Conservation (phyloP, 2,797 vertebrate genomes). For the Decapterus maruadsi region DNA sequence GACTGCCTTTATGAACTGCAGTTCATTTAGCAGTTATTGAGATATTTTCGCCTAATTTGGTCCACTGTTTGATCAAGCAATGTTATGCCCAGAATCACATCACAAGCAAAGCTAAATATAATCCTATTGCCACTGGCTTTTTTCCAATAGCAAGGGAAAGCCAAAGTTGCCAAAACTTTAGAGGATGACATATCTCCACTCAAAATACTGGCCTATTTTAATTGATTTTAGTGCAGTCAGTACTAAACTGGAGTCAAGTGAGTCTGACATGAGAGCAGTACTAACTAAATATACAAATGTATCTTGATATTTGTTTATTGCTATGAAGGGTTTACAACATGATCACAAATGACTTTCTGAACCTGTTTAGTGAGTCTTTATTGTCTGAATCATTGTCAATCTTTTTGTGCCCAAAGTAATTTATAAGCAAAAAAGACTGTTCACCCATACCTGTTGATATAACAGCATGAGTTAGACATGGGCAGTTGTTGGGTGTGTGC, state of each 20-base stretch:
- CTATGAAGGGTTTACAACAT: not conserved
- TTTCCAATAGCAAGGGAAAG: not conserved
- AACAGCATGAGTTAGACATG: not conserved
- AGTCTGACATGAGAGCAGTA: conserved; percentile 14
- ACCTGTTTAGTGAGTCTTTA: not conserved
- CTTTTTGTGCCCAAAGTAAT: not conserved
- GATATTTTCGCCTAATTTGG: not conserved
- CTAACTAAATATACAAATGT: conserved; percentile 9
- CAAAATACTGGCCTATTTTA: not conserved
- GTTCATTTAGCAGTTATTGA: not conserved
- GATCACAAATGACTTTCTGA: not conserved
- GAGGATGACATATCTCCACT: not conserved
- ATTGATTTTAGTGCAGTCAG: conserved; percentile 18
- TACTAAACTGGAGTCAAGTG: conserved; percentile 21
- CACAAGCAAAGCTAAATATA: not conserved
- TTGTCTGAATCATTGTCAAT: not conserved
- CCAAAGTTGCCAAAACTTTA: conserved; percentile 12
- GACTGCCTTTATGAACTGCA: not conserved
- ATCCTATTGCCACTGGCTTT: not conserved
- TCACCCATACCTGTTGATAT: not conserved
- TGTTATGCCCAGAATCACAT: not conserved
- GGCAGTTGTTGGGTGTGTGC: too few species aligned
- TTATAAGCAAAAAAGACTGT: not conserved
- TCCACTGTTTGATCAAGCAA: not conserved
- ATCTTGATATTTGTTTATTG: conserved; percentile 10